These are phyloP conservation scores for Amblyjoppa proteus DNA, from an alignment of 2,888 invertebrate species.

Conservation along the genomic window DNA sequence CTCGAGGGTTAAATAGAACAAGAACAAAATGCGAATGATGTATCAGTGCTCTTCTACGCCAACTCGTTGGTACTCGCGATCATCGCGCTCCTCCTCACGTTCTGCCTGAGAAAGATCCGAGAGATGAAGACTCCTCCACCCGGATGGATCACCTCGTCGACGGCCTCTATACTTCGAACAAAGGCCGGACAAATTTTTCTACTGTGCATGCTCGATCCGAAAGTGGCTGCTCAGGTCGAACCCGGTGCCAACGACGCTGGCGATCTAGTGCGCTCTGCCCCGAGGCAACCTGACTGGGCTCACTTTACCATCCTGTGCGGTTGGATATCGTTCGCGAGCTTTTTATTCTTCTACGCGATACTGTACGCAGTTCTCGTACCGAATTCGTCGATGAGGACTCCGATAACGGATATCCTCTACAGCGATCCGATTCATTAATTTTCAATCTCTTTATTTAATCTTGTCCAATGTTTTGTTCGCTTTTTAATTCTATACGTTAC, in stretches of 20 bases:
- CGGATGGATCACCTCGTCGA: conserved; percentile 72
- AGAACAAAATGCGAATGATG: conserved; percentile 2
- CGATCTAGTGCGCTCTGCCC: conserved; percentile 68
- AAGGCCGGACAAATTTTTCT: conserved; percentile 77
- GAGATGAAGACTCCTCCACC: conserved; percentile 73
- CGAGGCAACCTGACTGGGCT: conserved; percentile 73
- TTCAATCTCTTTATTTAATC: not conserved
- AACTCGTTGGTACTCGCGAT: conserved; percentile 35
- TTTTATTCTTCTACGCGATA: conserved; percentile 74
- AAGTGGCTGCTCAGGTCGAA: conserved; percentile 75
- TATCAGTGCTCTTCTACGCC: conserved; percentile 47
- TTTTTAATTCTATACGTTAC: conserved; percentile 7
- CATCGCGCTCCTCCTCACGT: conserved; percentile 71
- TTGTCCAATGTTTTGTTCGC: too few relatives aligned
- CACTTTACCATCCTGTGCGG: conserved; percentile 75
- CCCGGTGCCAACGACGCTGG: conserved; percentile 73
- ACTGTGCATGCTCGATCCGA: conserved; percentile 77
- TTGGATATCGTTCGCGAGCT: conserved; percentile 76
- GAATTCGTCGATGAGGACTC: conserved; percentile 32
- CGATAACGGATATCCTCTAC: conserved; percentile 12
- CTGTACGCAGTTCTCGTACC: conserved; percentile 72
- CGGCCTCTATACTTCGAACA: conserved; percentile 73
- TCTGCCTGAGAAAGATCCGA: conserved; percentile 72
- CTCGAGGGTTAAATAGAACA: not conserved
- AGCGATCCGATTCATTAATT: not conserved